phyloP scores from a whole-genome alignment of 2,797 vertebrate genomes.

The Rhodeus uyekii region DNA sequence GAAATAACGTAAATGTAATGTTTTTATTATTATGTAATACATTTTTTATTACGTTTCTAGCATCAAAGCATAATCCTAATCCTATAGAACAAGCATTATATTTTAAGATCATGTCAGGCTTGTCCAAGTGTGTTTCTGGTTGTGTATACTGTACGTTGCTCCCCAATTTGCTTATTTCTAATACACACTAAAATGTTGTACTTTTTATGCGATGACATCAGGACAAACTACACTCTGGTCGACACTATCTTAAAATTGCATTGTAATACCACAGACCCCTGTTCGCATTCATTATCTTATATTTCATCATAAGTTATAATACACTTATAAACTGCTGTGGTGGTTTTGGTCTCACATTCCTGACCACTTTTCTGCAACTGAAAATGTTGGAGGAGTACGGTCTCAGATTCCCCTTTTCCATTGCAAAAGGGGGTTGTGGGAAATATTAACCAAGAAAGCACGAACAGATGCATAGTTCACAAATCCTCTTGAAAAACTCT shows the following conservation, averaged over 20 bases:
- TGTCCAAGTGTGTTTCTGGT: no score
- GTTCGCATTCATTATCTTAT: not conserved
- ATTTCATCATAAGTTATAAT: not conserved
- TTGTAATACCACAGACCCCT: not conserved
- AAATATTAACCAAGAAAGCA: constrained; percentile 6
- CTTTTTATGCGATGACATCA: not conserved
- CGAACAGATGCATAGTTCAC: not conserved
- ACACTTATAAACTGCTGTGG: not conserved
- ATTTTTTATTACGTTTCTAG: no score
- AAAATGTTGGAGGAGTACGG: not conserved
- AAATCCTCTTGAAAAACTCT: not conserved
- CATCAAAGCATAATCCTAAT: not conserved
- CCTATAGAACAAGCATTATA: not conserved
- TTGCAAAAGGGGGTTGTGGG: constrained; percentile 24
- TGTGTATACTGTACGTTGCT: not conserved
- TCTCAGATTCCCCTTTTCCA: constrained; percentile 27
- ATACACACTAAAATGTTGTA: not conserved
- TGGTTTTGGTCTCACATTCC: constrained; percentile 4
- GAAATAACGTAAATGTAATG: no score
- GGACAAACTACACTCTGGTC: not conserved
- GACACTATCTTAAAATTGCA: not conserved
- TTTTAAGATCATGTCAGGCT: not conserved
- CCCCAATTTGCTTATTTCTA: not conserved
- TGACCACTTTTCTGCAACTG: constrained; percentile 10
- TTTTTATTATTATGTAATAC: no score